A percentile compares a stretch with the other conserved stretches of the same genome.
phyloP scores from a whole-genome alignment of 2,888 invertebrate species.

The Cybosia mesomella region DNA sequence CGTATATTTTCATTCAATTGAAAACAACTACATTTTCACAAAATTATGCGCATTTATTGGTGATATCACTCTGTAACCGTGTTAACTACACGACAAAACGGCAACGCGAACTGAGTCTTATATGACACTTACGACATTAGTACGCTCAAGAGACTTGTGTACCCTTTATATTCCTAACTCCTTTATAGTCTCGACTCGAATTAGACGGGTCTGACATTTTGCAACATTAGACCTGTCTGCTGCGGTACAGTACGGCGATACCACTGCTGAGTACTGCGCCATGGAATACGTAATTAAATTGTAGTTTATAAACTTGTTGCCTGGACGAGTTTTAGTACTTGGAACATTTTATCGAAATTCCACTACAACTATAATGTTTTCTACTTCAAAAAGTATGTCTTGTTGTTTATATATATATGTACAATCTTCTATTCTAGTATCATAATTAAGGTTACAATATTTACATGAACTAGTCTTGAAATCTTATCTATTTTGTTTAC shows the following conservation, averaged over 20 bases:
- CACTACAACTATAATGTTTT: not conserved
- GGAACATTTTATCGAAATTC: not conserved
- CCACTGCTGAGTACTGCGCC: too few species aligned
- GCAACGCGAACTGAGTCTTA: not conserved
- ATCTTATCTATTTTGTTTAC: not conserved
- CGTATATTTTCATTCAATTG: not conserved
- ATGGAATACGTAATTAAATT: not conserved
- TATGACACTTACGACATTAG: not conserved
- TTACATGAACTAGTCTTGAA: slow-evolving; percentile 2
- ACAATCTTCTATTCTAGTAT: not conserved
- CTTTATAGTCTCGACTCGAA: not conserved
- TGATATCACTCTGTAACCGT: not conserved
- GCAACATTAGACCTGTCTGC: not conserved
- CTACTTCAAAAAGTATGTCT: not conserved
- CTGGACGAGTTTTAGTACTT: not conserved
- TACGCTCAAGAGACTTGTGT: not conserved
- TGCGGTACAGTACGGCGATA: too few species aligned
- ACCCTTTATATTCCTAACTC: not conserved
- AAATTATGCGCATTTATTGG: not conserved
- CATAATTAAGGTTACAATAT: slow-evolving; percentile 6
- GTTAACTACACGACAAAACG: not conserved
- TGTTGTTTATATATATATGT: not conserved
- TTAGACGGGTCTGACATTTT: not conserved
- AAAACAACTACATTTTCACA: not conserved
- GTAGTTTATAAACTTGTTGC: not conserved